A percentile compares a stretch with the other conserved stretches of the same genome.
Evolutionary conservation across 2,797 vertebrate genomes (phyloP).

Genomic region (Schizopygopsis pylzovi): DNA sequence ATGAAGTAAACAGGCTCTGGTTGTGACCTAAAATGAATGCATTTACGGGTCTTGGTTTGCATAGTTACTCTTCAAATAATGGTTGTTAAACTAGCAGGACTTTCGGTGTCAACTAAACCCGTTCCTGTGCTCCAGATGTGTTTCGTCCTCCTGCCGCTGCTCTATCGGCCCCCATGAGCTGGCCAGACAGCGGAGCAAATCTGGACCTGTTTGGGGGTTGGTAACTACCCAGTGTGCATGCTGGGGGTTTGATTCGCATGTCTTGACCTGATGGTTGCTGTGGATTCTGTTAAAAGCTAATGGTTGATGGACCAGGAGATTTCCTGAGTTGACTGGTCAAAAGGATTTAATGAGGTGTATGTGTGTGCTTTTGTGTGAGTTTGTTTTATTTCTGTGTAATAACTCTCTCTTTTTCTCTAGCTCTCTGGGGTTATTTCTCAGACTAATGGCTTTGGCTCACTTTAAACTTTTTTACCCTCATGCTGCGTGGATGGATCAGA

Average conservation of each 20-base stretch:
- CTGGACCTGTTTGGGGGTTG: slow-evolving; percentile 97
- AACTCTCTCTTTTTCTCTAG: slow-evolving; percentile 43
- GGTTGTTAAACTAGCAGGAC: background rate
- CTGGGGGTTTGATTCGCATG: slow-evolving; percentile 41
- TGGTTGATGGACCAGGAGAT: slow-evolving; percentile 3
- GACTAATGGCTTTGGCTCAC: slow-evolving; percentile 73
- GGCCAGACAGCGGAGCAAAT: slow-evolving; percentile 89
- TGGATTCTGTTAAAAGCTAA: slow-evolving; percentile 33
- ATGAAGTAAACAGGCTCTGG: background rate
- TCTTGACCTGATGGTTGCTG: slow-evolving; percentile 18
- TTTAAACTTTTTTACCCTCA: slow-evolving; percentile 78
- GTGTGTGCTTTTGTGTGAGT: slow-evolving; percentile 39
- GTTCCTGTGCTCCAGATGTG: slow-evolving; percentile 77
- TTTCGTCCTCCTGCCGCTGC: slow-evolving; percentile 87
- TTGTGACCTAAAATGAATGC: background rate
- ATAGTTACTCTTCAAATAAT: background rate
- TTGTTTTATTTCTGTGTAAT: slow-evolving; percentile 20
- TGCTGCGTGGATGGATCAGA: slow-evolving; percentile 81
- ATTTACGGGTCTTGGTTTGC: background rate
- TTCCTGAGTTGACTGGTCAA: slow-evolving; percentile 8
- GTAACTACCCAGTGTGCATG: slow-evolving; percentile 75
- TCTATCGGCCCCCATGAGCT: slow-evolving; percentile 86
- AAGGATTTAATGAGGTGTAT: slow-evolving; percentile 3
- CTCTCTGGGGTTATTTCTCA: slow-evolving; percentile 66
- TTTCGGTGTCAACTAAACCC: slow-evolving; percentile 51